Conservation (phyloP, 2,888 invertebrate species). For the Venustoraphidia nigricollis region DNA sequence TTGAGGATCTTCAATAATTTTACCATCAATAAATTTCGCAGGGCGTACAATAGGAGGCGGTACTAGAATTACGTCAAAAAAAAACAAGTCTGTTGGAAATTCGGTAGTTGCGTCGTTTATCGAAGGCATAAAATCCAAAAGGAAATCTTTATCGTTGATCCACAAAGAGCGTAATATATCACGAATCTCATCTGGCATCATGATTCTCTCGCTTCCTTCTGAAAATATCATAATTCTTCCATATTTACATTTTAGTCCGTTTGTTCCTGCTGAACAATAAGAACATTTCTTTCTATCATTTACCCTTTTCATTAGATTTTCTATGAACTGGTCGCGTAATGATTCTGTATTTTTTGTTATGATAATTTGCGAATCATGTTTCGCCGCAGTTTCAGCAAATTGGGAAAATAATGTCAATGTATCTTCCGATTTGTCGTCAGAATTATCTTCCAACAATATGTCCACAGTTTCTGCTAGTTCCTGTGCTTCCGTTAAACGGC, state of each 20-base stretch:
- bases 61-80: constrained; percentile 70
- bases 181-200: constrained; percentile 48
- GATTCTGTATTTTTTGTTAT: constrained; percentile 21
- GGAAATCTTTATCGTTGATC: constrained; percentile 49
- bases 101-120: constrained; percentile 33
- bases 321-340: constrained; percentile 18
- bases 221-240: constrained; percentile 25
- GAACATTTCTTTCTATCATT: constrained; percentile 34
- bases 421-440: constrained; percentile 12
- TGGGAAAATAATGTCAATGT: background rate
- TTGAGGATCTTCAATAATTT: constrained; percentile 64
- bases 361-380: constrained; percentile 17
- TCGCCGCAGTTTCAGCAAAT: constrained; percentile 20
- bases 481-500: constrained; percentile 55
- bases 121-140: constrained; percentile 56
- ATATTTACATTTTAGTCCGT: constrained; percentile 36
- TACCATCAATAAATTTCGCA: constrained; percentile 41
- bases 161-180: constrained; percentile 57
- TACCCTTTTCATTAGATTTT: constrained; percentile 14
- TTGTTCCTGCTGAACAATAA: constrained; percentile 30
- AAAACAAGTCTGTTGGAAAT: constrained; percentile 70
- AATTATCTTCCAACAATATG: constrained; percentile 18
- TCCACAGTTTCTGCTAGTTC: constrained; percentile 30
- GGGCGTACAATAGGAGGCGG: constrained; percentile 80
- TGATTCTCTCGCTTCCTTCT: constrained; percentile 17